phyloP scores from a whole-genome alignment of 2,797 vertebrate species.

The Poecilia velifera region DNA sequence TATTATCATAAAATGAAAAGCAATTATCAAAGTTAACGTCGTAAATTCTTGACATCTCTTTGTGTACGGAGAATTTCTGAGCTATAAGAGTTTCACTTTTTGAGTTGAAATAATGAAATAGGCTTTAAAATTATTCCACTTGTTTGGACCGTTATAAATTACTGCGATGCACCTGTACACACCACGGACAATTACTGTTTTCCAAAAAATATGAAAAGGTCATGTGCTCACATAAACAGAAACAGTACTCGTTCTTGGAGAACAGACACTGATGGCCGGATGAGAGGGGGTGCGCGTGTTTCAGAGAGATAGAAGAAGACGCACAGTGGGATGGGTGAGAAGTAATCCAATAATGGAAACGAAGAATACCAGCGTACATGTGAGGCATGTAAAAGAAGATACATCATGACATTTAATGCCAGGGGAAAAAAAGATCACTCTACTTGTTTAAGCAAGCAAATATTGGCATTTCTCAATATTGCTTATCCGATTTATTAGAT shows the following conservation, averaged over 20 bases:
- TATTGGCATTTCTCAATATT: constrained; percentile 81
- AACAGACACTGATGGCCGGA: constrained; percentile 75
- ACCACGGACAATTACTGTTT: constrained; percentile 54
- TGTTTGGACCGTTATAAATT: neutral
- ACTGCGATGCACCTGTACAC: constrained; percentile 8
- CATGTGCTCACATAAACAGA: constrained; percentile 80
- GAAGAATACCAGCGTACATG: constrained; percentile 81
- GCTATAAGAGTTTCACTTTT: neutral
- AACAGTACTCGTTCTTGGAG: constrained; percentile 77
- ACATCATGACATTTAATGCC: constrained; percentile 82
- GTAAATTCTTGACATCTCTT: neutral
- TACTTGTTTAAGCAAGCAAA: constrained; percentile 76
- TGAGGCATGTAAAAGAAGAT: constrained; percentile 83
- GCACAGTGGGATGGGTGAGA: constrained; percentile 73
- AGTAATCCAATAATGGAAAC: constrained; percentile 78
- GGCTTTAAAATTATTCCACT: neutral
- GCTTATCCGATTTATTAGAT: constrained; percentile 66
- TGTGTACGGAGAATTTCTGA: neutral
- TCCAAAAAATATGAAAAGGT: constrained; percentile 55
- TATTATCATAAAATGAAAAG: neutral
- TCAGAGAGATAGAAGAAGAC: constrained; percentile 53
- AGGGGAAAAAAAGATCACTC: constrained; percentile 73
- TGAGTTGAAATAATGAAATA: constrained; percentile 1
- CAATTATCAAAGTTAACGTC: neutral
- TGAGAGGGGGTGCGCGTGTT: constrained; percentile 51